Conservation (phyloP, 2,797 vertebrate species). For the Erethizon dorsatum region DNA sequence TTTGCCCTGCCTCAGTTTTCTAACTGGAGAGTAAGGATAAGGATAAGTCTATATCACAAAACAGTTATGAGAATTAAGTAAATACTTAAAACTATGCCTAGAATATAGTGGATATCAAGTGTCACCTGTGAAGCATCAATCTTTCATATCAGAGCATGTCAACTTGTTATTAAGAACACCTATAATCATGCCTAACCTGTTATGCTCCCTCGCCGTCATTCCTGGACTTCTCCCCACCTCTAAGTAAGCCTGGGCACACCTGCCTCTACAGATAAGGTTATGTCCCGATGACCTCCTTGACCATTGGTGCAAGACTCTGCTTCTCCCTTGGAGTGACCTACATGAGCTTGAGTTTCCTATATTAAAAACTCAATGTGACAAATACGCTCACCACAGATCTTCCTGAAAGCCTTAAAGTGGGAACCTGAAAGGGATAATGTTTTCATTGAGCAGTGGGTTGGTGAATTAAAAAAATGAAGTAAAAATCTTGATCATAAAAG, state of each 20-base stretch:
- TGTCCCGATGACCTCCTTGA: background rate
- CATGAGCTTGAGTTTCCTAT: conserved; percentile 1
- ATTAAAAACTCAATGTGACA: conserved; percentile 26
- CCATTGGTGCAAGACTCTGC: background rate
- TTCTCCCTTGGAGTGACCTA: background rate
- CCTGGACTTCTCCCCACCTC: background rate
- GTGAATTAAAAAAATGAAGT: background rate
- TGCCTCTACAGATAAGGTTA: background rate
- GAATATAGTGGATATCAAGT: background rate
- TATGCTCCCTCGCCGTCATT: background rate
- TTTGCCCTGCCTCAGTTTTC: background rate
- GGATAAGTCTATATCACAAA: background rate
- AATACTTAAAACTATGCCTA: background rate
- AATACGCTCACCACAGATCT: conserved; percentile 49
- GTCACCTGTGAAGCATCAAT: background rate
- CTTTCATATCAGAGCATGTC: background rate
- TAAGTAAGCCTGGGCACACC: background rate
- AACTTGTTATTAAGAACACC: background rate
- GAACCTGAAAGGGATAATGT: background rate
- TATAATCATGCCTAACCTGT: background rate
- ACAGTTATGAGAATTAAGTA: background rate
- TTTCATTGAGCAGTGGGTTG: conserved; percentile 17
- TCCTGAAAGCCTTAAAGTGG: conserved; percentile 59
- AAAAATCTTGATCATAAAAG: background rate
- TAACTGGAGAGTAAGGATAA: background rate